Evolutionary conservation across 53 echinoderm and acorn worm genomes (phyloP).

Genomic region (Apostichopus leukothele): DNA sequence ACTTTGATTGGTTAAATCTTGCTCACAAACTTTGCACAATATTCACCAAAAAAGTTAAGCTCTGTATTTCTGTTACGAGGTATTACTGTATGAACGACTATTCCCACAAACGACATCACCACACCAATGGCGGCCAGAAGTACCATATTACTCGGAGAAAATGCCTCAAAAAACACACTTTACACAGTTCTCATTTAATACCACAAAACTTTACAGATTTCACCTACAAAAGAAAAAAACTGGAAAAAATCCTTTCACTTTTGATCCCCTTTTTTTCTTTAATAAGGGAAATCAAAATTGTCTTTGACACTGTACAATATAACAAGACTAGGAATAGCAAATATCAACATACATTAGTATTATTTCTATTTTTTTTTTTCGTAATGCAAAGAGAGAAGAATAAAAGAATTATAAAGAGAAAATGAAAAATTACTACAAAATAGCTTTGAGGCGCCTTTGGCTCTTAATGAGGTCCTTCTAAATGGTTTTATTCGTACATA

Average conservation of each 20-base stretch:
- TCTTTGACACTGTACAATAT: slow-evolving; percentile 45
- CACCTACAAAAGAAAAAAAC: slow-evolving; percentile 27
- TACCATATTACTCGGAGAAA: not conserved
- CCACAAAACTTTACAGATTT: slow-evolving; percentile 33
- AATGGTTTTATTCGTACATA: slow-evolving; percentile 32
- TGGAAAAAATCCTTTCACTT: not conserved
- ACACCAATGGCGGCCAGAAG: not conserved
- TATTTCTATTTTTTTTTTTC: not conserved
- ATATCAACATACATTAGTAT: slow-evolving; percentile 13
- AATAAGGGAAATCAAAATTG: not conserved
- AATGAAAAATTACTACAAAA: slow-evolving; percentile 32
- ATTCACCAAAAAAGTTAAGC: not conserved
- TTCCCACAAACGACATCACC: not conserved
- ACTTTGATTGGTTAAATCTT: slow-evolving; percentile 39
- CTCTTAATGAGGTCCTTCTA: slow-evolving; percentile 46
- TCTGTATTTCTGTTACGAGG: slow-evolving; percentile 21
- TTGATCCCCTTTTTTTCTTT: no score
- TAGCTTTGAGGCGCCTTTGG: slow-evolving; percentile 35
- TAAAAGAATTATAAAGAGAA: not conserved
- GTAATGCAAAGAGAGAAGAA: not conserved
- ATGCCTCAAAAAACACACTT: not conserved
- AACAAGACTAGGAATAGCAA: slow-evolving; percentile 46
- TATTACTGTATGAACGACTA: slow-evolving; percentile 36
- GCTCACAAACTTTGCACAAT: not conserved
- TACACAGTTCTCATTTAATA: not conserved